Base-by-base conservation (phyloP, 2,797 vertebrate species). In the Numenius phaeopus region DNA sequence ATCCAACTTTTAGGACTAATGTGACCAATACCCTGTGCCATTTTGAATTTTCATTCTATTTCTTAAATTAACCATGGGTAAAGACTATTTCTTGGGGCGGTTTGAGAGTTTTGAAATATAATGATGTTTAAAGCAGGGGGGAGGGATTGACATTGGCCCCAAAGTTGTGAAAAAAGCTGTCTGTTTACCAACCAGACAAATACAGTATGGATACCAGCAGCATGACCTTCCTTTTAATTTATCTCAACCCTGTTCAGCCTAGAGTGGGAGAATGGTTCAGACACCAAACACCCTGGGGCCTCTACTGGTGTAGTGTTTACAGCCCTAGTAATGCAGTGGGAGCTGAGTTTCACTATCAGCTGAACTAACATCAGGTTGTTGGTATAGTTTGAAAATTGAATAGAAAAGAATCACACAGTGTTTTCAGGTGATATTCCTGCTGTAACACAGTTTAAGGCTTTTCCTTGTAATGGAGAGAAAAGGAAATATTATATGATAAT, bases 391-490 rank as follows among this genome's bases (percentile, higher is more conserved):
- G 47, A 59, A 80, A 61, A 75, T 1, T 11, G 20, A 79, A 37
- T 5, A 14, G 29, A 40, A 76, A 47, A 62, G 39, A 64, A 7
- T 2, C 0, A 1, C 9, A 30, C 5, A 7, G 1, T 30, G 17
- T 58, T 79, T 93, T 65, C 19, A 39, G 17, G 10, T 32, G 14
- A 10, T 71, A 13, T 54, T 80, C 76, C 11, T 82, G 34, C 54
- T 77, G 11, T n/a, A 44, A 27, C 34, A 50, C 24, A 47, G 3
- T 39, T 69, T 32, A 62, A 79, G 42, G 13, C 7, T 54, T 67
- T 91, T 32, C 23, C 22, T 59, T 52, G 14, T 47, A 34, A 11
- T 17, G 42, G 30, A 47, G 14, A 57, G 46, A 73, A 75, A 32
- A 91, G 17, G 40, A 64, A 40, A 37, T 81, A 12, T 7, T 62